Base-by-base conservation (phyloP, 2,113 vertebrate genomes). In the Narcine bancroftii region DNA sequence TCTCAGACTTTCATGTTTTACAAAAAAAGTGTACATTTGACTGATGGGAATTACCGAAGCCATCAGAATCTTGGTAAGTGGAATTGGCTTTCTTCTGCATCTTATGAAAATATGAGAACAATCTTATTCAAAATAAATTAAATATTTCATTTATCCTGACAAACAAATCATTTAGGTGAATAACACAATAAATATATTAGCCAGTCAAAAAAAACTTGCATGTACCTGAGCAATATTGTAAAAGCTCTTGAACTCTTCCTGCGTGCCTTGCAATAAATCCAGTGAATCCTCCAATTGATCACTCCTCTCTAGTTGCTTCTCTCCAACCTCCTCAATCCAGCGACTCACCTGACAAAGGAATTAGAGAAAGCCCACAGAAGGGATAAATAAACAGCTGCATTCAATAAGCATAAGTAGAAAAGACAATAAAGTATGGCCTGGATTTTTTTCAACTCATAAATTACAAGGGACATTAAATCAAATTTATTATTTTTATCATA, bases 311-410 rank as follows among this genome's bases (percentile, higher is more conserved):
- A 98, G 95, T 1, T 94, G 93, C 69, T 94, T 96, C 94, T 95
- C 96, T 92, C 97, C 97, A 69, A 97, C 96, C 69, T 96, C 95
- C 95, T 96, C 95, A 0, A 98, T 95, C 97, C 97, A 98, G 69
- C 94, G 94, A 94, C 96, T 96, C 93, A 97, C 95, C 97, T 98
- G 92, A 15, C 33, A 87, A 87, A 60, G 0, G 26, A n/a, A 89
- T 19, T 26, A 66, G 9, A 63, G 13, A 39, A 66, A 53, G 39
- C 65, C 33, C 45, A 45, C 24, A 60, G 36, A 65, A 45, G 39
- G 13, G n/a, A 33, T 26, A 87, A 36, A 60, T 19, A 60, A 83
- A 83, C 26, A 83, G 33, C 26, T 29, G 15, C 10, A 83, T n/a
- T 83, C 3, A 53, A 81, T 33, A 50, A 56, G 47, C 47, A 56